A percentile compares a stretch with the other conserved stretches of the same genome.
These are phyloP conservation scores for Trichonephila clavipes DNA, from an alignment of 1,140 invertebrate species.

Conservation along the genomic window DNA sequence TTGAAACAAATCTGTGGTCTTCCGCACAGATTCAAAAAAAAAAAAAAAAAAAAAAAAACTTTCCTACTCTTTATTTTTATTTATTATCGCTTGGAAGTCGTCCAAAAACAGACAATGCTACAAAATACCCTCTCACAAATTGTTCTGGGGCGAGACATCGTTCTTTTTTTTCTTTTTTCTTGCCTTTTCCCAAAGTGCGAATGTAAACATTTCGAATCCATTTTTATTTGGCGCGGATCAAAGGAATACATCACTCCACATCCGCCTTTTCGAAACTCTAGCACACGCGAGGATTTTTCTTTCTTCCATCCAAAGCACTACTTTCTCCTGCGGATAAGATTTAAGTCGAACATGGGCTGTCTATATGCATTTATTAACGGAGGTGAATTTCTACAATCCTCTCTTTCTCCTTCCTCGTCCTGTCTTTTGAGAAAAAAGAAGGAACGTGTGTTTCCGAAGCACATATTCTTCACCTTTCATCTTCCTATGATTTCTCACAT, in stretches of 20 bases:
- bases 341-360: no score
- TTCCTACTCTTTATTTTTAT: background rate
- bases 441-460: no score
- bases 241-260: slow-evolving; percentile 1
- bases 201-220: background rate
- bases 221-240: background rate
- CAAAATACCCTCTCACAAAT: background rate
- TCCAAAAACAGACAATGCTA: background rate
- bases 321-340: background rate
- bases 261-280: background rate
- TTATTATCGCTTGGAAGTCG: background rate
- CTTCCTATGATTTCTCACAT: no score
- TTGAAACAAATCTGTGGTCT: slow-evolving; percentile 2
- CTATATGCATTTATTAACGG: no score
- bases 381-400: no score
- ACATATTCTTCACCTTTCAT: no score
- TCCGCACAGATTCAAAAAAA: background rate
- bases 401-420: no score
- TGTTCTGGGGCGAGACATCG: background rate
- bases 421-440: no score
- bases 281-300: background rate
- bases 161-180: background rate
- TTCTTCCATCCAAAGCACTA: background rate
- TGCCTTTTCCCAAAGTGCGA: background rate
- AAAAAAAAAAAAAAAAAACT: background rate